These are phyloP conservation scores for Harpegnathos saltator DNA, from an alignment of 1,140 invertebrate genomes.

Conservation along the genomic window DNA sequence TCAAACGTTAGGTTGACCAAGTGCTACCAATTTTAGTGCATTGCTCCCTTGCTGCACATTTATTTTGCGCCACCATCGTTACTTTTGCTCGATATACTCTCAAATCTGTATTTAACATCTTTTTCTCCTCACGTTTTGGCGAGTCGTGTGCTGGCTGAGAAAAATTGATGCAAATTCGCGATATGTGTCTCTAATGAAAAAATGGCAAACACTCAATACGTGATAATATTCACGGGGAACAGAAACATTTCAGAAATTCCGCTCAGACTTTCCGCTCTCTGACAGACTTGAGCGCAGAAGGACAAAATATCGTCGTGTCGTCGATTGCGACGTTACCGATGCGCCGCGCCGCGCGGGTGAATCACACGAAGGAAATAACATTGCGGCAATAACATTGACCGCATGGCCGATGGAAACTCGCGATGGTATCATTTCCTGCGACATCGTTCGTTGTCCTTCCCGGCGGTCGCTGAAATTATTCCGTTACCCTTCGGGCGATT, in stretches of 20 bases:
- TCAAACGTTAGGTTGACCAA: too few species aligned
- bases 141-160: too few species aligned
- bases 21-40: too few species aligned
- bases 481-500: neutral
- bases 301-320: neutral
- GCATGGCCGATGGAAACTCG: slow-evolving; percentile 14
- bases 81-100: too few species aligned
- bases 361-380: slow-evolving; percentile 14
- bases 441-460: neutral
- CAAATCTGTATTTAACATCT: too few species aligned
- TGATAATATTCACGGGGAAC: neutral
- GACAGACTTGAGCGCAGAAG: neutral
- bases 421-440: slow-evolving; percentile 16
- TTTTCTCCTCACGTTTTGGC: too few species aligned
- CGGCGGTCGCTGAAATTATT: slow-evolving; percentile 21
- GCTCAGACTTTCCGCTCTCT: neutral
- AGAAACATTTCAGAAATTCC: neutral
- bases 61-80: too few species aligned
- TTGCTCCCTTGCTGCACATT: too few species aligned
- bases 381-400: slow-evolving; percentile 21
- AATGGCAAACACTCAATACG: neutral
- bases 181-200: neutral
- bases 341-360: neutral
- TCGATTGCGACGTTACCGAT: neutral
- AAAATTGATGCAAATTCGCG: too few species aligned